phyloP scores from a whole-genome alignment of 1,140 invertebrate species.

The Laodelphax striatellus region DNA sequence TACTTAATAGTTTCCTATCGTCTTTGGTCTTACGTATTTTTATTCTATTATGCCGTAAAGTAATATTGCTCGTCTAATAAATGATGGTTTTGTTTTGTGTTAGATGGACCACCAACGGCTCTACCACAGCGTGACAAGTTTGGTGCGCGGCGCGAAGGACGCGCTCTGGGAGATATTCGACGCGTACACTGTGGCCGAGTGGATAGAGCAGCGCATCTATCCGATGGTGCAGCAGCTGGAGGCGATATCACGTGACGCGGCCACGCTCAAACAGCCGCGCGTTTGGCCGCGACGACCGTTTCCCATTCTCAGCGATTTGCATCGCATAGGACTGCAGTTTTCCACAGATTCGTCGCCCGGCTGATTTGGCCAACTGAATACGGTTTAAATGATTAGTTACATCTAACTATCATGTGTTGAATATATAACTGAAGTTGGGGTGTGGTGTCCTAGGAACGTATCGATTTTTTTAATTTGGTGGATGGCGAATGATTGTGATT shows the following conservation, averaged over 20 bases:
- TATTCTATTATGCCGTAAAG: too few relatives aligned
- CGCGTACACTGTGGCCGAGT: constrained; percentile 58
- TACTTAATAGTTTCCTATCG: too few relatives aligned
- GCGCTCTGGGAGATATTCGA: constrained; percentile 57
- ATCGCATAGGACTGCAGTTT: constrained; percentile 20
- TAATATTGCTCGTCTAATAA: too few relatives aligned
- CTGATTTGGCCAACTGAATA: background rate
- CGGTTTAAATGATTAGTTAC: too few relatives aligned
- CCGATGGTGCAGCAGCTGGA: constrained; percentile 42
- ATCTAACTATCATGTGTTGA: too few relatives aligned
- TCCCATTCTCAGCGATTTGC: constrained; percentile 22
- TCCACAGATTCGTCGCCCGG: constrained; percentile 6
- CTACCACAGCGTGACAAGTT: constrained; percentile 43
- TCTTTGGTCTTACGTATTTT: too few relatives aligned
- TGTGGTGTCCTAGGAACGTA: too few relatives aligned
- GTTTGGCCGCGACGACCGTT: constrained; percentile 46
- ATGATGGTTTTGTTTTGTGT: background rate
- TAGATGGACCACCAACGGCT: constrained; percentile 44
- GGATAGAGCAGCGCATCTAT: constrained; percentile 53
- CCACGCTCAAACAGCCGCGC: constrained; percentile 36
- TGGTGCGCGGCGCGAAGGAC: constrained; percentile 49
- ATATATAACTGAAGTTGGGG: too few relatives aligned
- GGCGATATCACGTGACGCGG: constrained; percentile 38
- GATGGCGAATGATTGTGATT: too few relatives aligned
- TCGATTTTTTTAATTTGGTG: too few relatives aligned